Evolutionary conservation across 2,113 vertebrate species (phyloP).

Genomic region (Embiotoca jacksoni): DNA sequence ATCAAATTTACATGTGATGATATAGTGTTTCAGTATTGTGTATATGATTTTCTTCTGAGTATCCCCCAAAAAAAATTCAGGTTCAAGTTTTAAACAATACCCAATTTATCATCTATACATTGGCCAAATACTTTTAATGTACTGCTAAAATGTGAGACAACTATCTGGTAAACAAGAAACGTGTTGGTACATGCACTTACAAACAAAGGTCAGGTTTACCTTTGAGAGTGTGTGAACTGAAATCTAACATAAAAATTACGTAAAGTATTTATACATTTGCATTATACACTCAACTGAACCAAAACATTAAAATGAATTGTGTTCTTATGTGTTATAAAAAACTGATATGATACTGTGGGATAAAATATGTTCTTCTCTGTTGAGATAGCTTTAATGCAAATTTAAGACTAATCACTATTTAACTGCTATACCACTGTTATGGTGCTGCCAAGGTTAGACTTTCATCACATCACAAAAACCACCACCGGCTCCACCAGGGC

Average conservation of each 20-base stretch:
- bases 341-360: neutral
- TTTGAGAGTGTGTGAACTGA: too few species aligned
- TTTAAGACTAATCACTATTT: conserved; percentile 39
- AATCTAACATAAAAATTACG: too few species aligned
- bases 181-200: too few species aligned
- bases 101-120: neutral
- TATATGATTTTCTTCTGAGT: too few species aligned
- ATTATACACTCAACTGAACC: too few species aligned
- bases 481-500: conserved; percentile 13
- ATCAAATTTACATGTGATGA: neutral
- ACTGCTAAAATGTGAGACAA: neutral
- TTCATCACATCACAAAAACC: conserved; percentile 57
- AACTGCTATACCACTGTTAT: conserved; percentile 26
- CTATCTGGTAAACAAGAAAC: neutral
- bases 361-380: neutral
- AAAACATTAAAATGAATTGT: too few species aligned
- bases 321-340: neutral
- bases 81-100: neutral
- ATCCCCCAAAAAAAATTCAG: too few species aligned
- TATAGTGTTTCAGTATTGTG: too few species aligned
- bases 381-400: conserved; percentile 20
- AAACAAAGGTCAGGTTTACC: too few species aligned
- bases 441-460: conserved; percentile 38
- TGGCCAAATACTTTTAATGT: too few species aligned
- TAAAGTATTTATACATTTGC: too few species aligned